Evolutionary conservation across 2,888 invertebrate species (phyloP), one percentile per base, ranked within the genome.

Genomic region (Drosophila eohydei): DNA sequence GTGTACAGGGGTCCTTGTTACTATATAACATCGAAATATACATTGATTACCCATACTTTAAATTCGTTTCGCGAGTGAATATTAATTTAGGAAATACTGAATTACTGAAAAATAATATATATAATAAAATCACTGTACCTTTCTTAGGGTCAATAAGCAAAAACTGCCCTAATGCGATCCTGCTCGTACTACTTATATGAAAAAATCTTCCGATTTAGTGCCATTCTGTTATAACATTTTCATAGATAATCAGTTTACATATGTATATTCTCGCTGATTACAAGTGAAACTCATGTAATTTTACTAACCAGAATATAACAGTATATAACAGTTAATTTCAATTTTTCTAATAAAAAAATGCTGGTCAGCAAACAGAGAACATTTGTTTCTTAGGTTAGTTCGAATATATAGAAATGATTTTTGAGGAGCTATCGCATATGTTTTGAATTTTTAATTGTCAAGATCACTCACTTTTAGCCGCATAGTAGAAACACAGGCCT

Each of bases 141-240:
- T 14, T 46, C 46, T 16, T 46, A 32, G 9, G 11, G 11, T 48
- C 7, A n/a, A 28, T 14, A 46, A 46, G 46, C 46, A 14, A 46
- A 26, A 46, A 14, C 28, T 46, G 28, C 46, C 28, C 28, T 48
- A 48, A 32, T 48, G 9, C 30, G 44, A 40, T 38, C 30, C 28
- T 30, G 40, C 60, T 52, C 11, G 16, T 50, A 41, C 34, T 54
- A 28, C 36, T 38, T 50, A 58, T 54, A 30, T 59, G 36, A 12
- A 59, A 59, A 36, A 34, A 59, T 67, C 75, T 75, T 75, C 75
- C 76, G 60, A 54, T 40, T 60, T 43, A 64, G 71, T 76, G 75
- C 60, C 71, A 71, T 76, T 54, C 43, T 57, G 51, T 38, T 52
- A 36, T 36, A 11, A 4, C 14, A 36, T n/a, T 67, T 50, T 51